phyloP scores from a whole-genome alignment of 2,888 invertebrate species.

The Fragum sueziense region DNA sequence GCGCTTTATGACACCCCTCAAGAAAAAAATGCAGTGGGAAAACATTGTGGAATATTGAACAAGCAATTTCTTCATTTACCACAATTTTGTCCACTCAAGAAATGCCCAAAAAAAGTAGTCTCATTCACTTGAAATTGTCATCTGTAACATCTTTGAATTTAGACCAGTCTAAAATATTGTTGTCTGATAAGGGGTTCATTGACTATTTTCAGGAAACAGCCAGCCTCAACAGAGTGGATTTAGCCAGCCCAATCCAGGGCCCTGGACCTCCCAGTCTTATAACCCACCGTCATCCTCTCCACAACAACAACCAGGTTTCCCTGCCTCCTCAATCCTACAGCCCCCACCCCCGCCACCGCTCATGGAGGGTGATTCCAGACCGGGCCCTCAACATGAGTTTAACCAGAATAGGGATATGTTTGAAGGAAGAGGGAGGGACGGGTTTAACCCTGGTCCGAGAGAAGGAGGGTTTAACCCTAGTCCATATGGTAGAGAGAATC shows the following conservation, averaged over 20 bases:
- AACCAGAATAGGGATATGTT: slow-evolving; percentile 1
- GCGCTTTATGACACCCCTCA: too few species aligned
- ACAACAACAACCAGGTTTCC: background rate
- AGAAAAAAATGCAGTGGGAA: too few species aligned
- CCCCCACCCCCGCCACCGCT: slow-evolving; percentile 49
- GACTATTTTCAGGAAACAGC: background rate
- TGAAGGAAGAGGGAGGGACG: slow-evolving; percentile 28
- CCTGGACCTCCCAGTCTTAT: slow-evolving; percentile 13
- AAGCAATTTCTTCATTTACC: too few species aligned
- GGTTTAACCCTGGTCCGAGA: slow-evolving; percentile 39
- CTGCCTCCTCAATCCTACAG: slow-evolving; percentile 14
- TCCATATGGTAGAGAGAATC: slow-evolving; percentile 40
- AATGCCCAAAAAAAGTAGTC: too few species aligned
- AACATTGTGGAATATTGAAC: too few species aligned
- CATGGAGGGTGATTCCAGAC: slow-evolving; percentile 27
- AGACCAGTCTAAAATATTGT: too few species aligned
- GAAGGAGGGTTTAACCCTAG: too few species aligned
- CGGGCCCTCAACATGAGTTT: background rate
- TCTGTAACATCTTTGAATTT: too few species aligned
- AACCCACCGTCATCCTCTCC: slow-evolving; percentile 10
- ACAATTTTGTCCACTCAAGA: too few species aligned
- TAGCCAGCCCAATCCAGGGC: slow-evolving; percentile 9
- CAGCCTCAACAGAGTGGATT: slow-evolving; percentile 15
- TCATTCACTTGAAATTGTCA: too few species aligned
- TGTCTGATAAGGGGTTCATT: background rate